phyloP scores from a whole-genome alignment of 1,140 invertebrate genomes.

The Sarcophaga peregrina region DNA sequence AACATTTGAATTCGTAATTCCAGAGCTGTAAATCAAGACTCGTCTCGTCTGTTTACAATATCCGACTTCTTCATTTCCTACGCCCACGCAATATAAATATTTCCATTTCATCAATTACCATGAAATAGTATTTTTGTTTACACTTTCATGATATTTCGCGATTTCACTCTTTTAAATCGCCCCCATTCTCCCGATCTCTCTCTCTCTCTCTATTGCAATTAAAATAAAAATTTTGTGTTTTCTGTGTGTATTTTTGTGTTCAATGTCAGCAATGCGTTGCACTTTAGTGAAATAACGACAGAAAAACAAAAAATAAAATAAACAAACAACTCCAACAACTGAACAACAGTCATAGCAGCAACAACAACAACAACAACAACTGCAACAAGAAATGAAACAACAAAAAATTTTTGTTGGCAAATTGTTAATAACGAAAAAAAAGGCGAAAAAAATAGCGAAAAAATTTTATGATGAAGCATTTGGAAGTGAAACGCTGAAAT shows the following conservation, averaged over 20 bases:
- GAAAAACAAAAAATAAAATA: slow-evolving; percentile 33
- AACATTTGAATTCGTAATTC: no score
- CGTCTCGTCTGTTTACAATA: no score
- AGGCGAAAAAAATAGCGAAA: not conserved
- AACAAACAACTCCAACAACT: slow-evolving; percentile 35
- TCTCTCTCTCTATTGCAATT: no score
- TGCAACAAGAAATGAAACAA: not conserved
- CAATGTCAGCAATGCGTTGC: slow-evolving; percentile 45
- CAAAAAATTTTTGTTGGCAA: slow-evolving; percentile 23
- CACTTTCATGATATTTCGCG: not conserved
- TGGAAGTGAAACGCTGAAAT: slow-evolving; percentile 1
- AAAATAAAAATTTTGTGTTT: not conserved
- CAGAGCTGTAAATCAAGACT: no score
- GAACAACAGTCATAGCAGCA: no score
- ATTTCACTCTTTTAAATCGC: not conserved
- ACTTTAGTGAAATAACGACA: slow-evolving; percentile 26
- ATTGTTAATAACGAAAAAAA: slow-evolving; percentile 29
- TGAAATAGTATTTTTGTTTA: not conserved
- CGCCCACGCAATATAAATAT: no score
- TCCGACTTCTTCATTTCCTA: no score
- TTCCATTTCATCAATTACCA: no score
- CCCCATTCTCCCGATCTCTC: not conserved
- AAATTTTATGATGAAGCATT: not conserved
- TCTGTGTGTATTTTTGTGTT: slow-evolving; percentile 24
- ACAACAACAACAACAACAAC: slow-evolving; percentile 38